Percentiles rank a stretch among this genome's conserved stretches.
Conservation (phyloP, 2,113 vertebrate genomes). For the Ceratotherium simum region DNA sequence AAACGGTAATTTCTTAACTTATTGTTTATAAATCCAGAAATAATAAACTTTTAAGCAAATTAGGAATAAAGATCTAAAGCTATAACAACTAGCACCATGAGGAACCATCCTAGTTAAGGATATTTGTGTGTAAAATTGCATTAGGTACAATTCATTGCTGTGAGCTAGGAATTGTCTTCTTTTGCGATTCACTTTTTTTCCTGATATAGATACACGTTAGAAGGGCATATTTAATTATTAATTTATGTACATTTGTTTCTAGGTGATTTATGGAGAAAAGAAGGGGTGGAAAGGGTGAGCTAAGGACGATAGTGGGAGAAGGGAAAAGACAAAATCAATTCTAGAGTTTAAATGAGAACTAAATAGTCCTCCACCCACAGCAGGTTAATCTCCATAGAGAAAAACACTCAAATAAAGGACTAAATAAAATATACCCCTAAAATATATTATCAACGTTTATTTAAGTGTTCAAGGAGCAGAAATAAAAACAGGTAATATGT, state of each 20-base stretch:
- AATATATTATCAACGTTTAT: not conserved
- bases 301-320: not conserved
- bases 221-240: not conserved
- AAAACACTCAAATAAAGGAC: not conserved
- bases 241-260: not conserved
- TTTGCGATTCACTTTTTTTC: not conserved
- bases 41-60: not conserved
- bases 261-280: not conserved
- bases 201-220: not conserved
- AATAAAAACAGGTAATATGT: not conserved
- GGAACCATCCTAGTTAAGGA: not conserved
- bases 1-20: not conserved
- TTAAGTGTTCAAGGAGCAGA: not conserved
- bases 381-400: not conserved
- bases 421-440: not conserved
- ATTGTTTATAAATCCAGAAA: not conserved
- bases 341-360: not conserved
- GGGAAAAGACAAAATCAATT: not conserved
- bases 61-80: not conserved
- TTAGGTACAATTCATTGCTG: not conserved
- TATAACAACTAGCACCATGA: not conserved
- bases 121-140: not conserved
- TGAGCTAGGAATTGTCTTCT: not conserved
- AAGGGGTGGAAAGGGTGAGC: not conserved
- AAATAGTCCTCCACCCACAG: not conserved